phyloP scores from a whole-genome alignment of 1,140 invertebrate species.

The Hypsibius dujardini region DNA sequence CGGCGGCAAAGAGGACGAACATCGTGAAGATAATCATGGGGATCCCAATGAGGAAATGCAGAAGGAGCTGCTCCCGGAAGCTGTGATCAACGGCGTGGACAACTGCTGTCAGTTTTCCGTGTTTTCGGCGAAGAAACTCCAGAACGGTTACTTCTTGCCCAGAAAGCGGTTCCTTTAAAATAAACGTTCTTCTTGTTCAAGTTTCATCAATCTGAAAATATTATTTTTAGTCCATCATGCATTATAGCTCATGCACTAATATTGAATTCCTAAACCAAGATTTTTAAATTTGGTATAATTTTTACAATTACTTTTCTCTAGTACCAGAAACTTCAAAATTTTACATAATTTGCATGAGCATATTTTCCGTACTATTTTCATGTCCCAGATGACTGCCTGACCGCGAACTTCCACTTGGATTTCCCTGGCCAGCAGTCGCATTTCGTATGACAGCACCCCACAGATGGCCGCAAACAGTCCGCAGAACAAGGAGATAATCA shows the following conservation, averaged over 20 bases:
- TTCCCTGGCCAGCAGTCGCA: neutral
- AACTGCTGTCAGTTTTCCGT: neutral
- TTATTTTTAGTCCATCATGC: no score
- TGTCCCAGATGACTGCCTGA: slow-evolving; percentile 4
- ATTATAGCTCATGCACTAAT: no score
- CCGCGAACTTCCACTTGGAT: slow-evolving; percentile 4
- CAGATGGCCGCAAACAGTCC: neutral
- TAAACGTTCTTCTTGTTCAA: no score
- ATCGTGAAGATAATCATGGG: neutral
- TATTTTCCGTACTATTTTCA: slow-evolving; percentile 3
- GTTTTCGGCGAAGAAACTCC: neutral
- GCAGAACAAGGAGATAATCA: neutral
- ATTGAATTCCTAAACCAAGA: no score
- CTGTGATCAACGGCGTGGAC: neutral
- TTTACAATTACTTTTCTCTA: no score
- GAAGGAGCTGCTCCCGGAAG: neutral
- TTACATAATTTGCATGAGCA: no score
- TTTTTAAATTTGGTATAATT: no score
- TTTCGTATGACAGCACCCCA: neutral
- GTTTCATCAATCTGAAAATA: no score
- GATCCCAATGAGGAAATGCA: neutral
- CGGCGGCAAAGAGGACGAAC: neutral
- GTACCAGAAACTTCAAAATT: no score
- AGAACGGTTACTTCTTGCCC: slow-evolving; percentile 8
- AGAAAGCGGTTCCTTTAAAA: neutral